phyloP scores from a whole-genome alignment of 2,113 vertebrate species.

The Triplophysa rosa region DNA sequence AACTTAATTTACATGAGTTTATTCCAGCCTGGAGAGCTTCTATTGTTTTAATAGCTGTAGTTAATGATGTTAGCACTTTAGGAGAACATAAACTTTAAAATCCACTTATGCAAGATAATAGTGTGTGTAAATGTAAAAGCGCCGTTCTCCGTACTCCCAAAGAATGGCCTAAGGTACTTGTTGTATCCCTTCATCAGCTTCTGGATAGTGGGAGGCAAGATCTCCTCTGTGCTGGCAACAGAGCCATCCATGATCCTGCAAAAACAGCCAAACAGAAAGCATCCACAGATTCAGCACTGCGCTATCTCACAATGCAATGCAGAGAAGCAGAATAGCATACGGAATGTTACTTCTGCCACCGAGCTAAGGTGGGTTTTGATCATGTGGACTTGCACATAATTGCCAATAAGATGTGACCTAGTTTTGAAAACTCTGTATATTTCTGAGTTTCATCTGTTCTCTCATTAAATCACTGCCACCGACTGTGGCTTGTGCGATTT shows the following conservation, averaged over 20 bases:
- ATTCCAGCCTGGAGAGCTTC: constrained; percentile 17
- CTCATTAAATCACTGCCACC: constrained; percentile 19
- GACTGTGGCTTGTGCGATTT: neutral
- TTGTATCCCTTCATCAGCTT: constrained; percentile 92
- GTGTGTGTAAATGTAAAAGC: constrained; percentile 25
- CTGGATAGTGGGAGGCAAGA: constrained; percentile 87
- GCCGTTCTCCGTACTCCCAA: constrained; percentile 80
- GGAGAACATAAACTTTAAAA: constrained; percentile 15
- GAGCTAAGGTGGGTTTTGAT: constrained; percentile 5
- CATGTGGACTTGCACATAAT: constrained; percentile 6
- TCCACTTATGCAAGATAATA: constrained; percentile 24
- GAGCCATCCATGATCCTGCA: constrained; percentile 73
- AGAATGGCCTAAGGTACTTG: constrained; percentile 90
- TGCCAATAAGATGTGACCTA: constrained; percentile 25
- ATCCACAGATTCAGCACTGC: constrained; percentile 17
- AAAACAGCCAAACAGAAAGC: constrained; percentile 46
- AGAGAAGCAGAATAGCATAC: constrained; percentile 23
- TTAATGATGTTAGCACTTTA: constrained; percentile 37
- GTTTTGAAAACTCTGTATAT: constrained; percentile 15
- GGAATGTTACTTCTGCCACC: constrained; percentile 42
- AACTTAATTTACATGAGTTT: constrained; percentile 20
- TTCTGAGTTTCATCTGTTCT: constrained; percentile 26
- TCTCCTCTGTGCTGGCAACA: constrained; percentile 77
- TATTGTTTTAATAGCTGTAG: constrained; percentile 24
- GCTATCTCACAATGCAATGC: neutral